These are phyloP conservation scores for Blastobasis adustella DNA, from an alignment of 2,888 invertebrate species.

Conservation along the genomic window DNA sequence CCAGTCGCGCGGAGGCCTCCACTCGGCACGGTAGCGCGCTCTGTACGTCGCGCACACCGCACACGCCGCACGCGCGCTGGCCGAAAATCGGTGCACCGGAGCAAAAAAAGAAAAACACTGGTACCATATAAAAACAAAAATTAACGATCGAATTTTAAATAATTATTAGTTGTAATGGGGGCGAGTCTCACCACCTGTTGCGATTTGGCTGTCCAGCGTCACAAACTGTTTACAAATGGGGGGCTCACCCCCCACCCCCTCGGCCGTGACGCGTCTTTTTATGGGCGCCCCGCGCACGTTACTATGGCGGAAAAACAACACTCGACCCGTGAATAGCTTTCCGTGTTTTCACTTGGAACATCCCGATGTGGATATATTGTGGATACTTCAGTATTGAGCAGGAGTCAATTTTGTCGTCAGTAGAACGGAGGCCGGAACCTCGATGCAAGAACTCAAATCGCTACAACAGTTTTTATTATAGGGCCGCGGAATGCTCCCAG, in stretches of 20 bases:
- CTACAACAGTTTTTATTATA: background rate
- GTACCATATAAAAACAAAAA: background rate
- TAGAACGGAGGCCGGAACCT: slow-evolving; percentile 7
- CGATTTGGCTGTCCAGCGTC: slow-evolving; percentile 59
- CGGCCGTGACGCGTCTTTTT: slow-evolving; percentile 64
- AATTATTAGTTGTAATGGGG: slow-evolving; percentile 12
- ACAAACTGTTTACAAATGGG: slow-evolving; percentile 70
- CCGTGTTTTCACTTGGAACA: slow-evolving; percentile 50
- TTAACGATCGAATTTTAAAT: slow-evolving; percentile 9
- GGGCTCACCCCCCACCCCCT: slow-evolving; percentile 42
- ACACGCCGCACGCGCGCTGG: slow-evolving; percentile 17
- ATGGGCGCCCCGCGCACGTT: slow-evolving; percentile 57
- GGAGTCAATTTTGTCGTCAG: slow-evolving; percentile 18
- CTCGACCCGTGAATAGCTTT: slow-evolving; percentile 58
- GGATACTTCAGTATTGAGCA: background rate
- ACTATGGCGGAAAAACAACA: slow-evolving; percentile 69
- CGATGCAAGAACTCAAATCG: slow-evolving; percentile 1
- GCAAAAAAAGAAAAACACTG: background rate
- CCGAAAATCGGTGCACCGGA: background rate
- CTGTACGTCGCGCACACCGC: slow-evolving; percentile 39
- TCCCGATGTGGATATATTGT: background rate
- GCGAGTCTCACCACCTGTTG: slow-evolving; percentile 60
- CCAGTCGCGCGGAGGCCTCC: slow-evolving; percentile 71
- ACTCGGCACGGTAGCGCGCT: slow-evolving; percentile 58
- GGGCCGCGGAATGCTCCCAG: background rate